phyloP scores from a whole-genome alignment of 2,888 invertebrate genomes.

The Panzeria rudis region DNA sequence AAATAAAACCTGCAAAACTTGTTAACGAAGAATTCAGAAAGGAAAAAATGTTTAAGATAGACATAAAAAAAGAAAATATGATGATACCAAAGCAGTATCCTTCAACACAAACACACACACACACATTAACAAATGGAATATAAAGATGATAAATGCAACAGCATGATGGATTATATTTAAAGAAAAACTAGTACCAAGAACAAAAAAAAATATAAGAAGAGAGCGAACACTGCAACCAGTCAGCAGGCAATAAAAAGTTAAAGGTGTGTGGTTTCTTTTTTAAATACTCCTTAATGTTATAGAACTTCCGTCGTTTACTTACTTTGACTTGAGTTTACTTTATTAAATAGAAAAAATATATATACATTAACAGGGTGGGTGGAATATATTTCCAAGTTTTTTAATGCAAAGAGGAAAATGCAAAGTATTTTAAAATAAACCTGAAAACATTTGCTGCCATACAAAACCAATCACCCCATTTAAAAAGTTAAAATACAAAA shows the following conservation, averaged over 20 bases:
- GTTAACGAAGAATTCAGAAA: conserved; percentile 50
- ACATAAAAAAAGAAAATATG: conserved; percentile 36
- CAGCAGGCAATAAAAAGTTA: conserved; percentile 4
- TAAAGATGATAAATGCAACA: conserved; percentile 38
- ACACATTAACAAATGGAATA: conserved; percentile 15
- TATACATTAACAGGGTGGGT: not conserved
- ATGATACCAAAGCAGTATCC: conserved; percentile 33
- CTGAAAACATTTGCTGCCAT: not conserved
- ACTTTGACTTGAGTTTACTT: conserved; percentile 33
- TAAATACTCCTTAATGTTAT: conserved; percentile 50
- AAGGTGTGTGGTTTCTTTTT: conserved; percentile 62
- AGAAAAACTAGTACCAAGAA: conserved; percentile 1
- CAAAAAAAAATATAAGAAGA: not conserved
- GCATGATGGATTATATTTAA: conserved; percentile 63
- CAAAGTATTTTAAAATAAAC: not conserved
- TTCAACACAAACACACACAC: conserved; percentile 2
- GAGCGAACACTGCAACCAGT: not conserved
- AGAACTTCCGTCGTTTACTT: conserved; percentile 26
- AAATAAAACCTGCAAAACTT: conserved; percentile 55
- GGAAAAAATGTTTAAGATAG: conserved; percentile 48
- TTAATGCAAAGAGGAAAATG: not conserved
- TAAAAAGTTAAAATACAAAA: not conserved
- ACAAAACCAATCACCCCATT: not conserved
- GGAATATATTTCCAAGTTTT: not conserved
- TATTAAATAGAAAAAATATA: not conserved